A percentile compares a stretch with the other conserved stretches of the same genome.
phyloP scores from a whole-genome alignment of 2,888 invertebrate species.

The Syrista parreyssii region DNA sequence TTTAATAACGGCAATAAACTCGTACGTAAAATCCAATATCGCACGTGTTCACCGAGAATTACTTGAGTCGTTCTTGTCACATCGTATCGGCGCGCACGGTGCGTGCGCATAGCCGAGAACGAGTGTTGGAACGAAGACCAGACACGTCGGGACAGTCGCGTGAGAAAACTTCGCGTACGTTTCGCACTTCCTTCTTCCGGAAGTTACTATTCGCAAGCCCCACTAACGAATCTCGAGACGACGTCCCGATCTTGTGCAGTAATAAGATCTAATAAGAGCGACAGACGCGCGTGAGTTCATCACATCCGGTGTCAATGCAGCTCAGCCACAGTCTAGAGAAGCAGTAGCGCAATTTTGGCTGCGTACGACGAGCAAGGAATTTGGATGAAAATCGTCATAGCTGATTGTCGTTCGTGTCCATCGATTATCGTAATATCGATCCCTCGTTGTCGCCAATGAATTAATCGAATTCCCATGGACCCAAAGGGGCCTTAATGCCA shows the following conservation, averaged over 20 bases:
- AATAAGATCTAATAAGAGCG: background rate
- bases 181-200: background rate
- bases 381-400: background rate
- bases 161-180: background rate
- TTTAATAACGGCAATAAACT: background rate
- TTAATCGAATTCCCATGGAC: background rate
- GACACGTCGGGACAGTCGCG: background rate
- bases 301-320: background rate
- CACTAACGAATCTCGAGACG: background rate
- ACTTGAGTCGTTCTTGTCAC: background rate
- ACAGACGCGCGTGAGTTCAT: background rate
- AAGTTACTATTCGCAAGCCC: background rate
- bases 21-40: background rate
- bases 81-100: background rate
- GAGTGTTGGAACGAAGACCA: background rate
- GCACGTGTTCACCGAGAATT: background rate
- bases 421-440: background rate
- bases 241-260: background rate
- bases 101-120: background rate
- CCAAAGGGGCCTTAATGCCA: background rate
- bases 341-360: background rate
- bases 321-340: background rate
- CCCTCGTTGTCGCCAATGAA: background rate
- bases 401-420: background rate
- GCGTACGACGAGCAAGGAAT: background rate